Evolutionary conservation across 2,797 vertebrate species (phyloP).

Genomic region (Cephalopachus bancanus): DNA sequence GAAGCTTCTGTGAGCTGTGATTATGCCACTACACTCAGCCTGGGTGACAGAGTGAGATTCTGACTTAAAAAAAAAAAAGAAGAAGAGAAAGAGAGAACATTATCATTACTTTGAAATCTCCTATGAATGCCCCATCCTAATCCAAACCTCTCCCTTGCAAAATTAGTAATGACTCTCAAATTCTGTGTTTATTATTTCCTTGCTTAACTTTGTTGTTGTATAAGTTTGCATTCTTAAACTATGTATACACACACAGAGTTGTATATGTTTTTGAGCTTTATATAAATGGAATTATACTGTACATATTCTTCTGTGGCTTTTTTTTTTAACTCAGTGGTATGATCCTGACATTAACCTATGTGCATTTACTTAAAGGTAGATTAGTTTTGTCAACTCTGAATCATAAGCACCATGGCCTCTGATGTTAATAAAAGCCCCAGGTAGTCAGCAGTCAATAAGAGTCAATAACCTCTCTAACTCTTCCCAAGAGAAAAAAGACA

Average conservation of each 20-base stretch:
- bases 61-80: too few relatives aligned
- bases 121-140: not conserved
- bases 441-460: conserved; percentile 44
- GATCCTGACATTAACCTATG: not conserved
- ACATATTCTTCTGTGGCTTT: not conserved
- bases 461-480: conserved; percentile 14
- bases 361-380: not conserved
- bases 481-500: conserved; percentile 69
- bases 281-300: conserved; percentile 17
- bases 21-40: too few relatives aligned
- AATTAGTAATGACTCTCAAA: not conserved
- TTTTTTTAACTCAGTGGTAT: not conserved
- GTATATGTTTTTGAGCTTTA: not conserved
- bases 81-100: not conserved
- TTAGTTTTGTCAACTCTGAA: not conserved
- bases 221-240: not conserved
- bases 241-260: not conserved
- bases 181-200: not conserved
- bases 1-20: too few relatives aligned
- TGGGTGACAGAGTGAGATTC: too few relatives aligned
- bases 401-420: not conserved
- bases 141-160: not conserved
- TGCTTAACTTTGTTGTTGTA: not conserved
- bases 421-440: conserved; percentile 55
- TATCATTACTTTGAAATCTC: not conserved